A percentile compares a stretch with the other conserved stretches of the same genome.
phyloP scores from a whole-genome alignment of 2,113 vertebrate species.

The Phyllopteryx taeniolatus region DNA sequence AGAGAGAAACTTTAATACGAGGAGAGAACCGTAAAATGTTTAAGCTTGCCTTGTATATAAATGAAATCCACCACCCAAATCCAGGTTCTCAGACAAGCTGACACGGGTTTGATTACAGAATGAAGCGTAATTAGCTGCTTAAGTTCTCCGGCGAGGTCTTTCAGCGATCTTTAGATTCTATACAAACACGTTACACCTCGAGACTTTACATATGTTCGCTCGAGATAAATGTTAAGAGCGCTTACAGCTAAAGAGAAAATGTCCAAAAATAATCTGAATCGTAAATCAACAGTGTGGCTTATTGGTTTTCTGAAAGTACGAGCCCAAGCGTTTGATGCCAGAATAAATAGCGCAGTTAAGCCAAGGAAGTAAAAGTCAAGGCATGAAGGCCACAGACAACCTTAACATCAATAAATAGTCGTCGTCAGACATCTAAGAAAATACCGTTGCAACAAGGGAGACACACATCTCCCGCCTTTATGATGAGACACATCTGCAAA shows the following conservation, averaged over 20 bases:
- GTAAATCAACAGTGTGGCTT: constrained; percentile 59
- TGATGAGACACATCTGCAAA: constrained; percentile 35
- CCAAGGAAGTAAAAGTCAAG: constrained; percentile 49
- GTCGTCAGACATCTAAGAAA: constrained; percentile 58
- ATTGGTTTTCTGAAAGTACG: constrained; percentile 51
- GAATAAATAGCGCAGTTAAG: constrained; percentile 55
- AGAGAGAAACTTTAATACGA: constrained; percentile 68
- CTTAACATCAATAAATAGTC: constrained; percentile 59
- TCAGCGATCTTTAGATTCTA: constrained; percentile 32
- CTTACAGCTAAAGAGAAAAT: constrained; percentile 31
- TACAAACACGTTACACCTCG: constrained; percentile 21
- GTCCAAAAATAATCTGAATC: constrained; percentile 56
- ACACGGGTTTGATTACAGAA: constrained; percentile 71
- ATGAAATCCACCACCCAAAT: constrained; percentile 67
- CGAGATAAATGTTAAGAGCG: constrained; percentile 24
- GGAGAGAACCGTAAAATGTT: constrained; percentile 73
- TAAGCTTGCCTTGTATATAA: constrained; percentile 68
- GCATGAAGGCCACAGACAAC: constrained; percentile 51
- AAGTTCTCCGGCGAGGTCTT: constrained; percentile 48
- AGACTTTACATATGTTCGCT: constrained; percentile 32
- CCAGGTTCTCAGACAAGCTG: constrained; percentile 66
- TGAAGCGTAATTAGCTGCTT: constrained; percentile 74
- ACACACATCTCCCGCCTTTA: constrained; percentile 52
- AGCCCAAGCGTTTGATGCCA: constrained; percentile 42
- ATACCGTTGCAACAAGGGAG: constrained; percentile 33